phyloP scores from a whole-genome alignment of 2,113 vertebrate species.

The Toxostoma redivivum region DNA sequence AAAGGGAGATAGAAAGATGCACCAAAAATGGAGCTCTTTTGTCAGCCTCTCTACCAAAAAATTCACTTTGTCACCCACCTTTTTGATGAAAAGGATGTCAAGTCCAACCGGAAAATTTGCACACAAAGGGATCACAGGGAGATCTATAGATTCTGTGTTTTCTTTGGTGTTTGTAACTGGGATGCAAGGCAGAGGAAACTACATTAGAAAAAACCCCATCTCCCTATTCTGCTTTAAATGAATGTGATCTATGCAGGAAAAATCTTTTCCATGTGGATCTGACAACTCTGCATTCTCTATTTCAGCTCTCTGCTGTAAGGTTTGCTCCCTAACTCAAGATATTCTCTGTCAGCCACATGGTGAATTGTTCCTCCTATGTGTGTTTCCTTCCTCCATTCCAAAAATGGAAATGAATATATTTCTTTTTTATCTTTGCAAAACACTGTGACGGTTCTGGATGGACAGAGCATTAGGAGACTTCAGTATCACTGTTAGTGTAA shows the following conservation, averaged over 20 bases:
- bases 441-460: background rate
- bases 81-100: background rate
- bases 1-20: background rate
- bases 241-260: background rate
- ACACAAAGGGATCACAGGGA: background rate
- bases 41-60: background rate
- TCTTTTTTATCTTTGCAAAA: background rate
- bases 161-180: background rate
- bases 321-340: background rate
- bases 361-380: background rate
- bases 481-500: background rate
- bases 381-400: background rate
- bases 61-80: background rate
- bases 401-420: background rate
- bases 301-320: background rate
- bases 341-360: background rate
- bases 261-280: background rate
- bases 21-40: background rate
- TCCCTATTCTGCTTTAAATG: background rate
- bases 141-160: background rate
- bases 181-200: background rate
- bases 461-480: background rate
- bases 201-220: no score
- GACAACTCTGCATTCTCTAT: background rate
- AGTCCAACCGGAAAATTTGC: background rate